Base-by-base conservation (phyloP, 1,140 invertebrate genomes). In the Papilio polyxenes region DNA sequence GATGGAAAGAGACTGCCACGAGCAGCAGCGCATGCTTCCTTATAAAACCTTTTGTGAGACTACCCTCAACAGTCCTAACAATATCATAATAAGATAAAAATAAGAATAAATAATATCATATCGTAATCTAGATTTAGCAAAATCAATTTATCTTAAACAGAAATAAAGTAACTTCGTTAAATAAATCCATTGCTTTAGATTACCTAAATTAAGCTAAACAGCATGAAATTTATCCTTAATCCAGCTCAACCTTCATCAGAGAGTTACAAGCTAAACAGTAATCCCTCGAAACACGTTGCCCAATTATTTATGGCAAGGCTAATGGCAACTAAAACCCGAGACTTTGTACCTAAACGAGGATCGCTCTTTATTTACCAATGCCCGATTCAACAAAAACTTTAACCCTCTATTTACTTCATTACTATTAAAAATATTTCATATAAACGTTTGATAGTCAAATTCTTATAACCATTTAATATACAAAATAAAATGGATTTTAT, bases 281-380 rank as follows among this genome's bases (percentile, higher is more conserved):
- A 93, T 93, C 92, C 91, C 88, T 89, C 90, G 78, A 90, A 93
- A 93, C 90, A 90, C 90, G 89, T 85, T 89, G 87, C 87, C 88
- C 91, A 89, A 88, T 92, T 92, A 94, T 94, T 93, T 94, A 94
- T 92, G 88, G 91, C 86, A 88, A 87, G 89, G 89, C 91, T 93
- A 92, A 92, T 91, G 90, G 89, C 88, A 88, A 84, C 88, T 89
- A 91, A 44, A 89, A 86, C 85, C 88, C 83, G 83, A 85, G 87
- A 86, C 87, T 80, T 80, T 85, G 83, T 81, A 86, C 85, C 86
- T 88, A 86, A 82, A 82, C 77, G 84, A 88, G 84, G 85, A 87
- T 87, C 84, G 82, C 83, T 85, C 85, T 85, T 75, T 81, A 75
- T 85, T 83, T 77, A 84, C 82, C 59, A 80, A 75, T 86, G 81